phyloP scores from a whole-genome alignment of 2,797 vertebrate genomes.

The Gadopsis bispinosus region DNA sequence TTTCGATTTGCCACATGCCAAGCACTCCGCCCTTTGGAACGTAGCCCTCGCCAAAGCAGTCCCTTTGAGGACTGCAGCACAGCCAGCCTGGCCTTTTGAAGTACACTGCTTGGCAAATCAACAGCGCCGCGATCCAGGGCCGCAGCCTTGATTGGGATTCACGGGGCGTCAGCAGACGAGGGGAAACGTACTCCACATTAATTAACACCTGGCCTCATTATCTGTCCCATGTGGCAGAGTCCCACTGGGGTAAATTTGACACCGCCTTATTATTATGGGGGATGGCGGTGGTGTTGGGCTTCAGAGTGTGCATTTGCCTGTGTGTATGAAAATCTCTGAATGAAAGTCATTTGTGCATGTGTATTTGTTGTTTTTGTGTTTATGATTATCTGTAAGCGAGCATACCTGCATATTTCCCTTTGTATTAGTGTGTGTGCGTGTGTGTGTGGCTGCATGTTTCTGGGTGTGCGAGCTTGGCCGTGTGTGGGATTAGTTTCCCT shows the following conservation, averaged over 20 bases:
- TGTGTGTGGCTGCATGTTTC: constrained; percentile 5
- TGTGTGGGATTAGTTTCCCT: constrained; percentile 57
- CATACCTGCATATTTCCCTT: constrained; percentile 12
- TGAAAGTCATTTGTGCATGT: constrained; percentile 10
- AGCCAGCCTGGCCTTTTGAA: constrained; percentile 79
- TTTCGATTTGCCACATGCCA: constrained; percentile 70
- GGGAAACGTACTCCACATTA: constrained; percentile 77
- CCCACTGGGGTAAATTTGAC: constrained; percentile 79
- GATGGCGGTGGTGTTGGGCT: constrained; percentile 15
- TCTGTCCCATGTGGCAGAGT: constrained; percentile 78
- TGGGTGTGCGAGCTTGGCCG: constrained; percentile 8
- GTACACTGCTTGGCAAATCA: constrained; percentile 75
- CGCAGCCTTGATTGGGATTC: constrained; percentile 76
- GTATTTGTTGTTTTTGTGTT: constrained; percentile 16
- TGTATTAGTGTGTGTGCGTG: background rate
- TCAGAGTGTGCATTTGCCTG: constrained; percentile 25
- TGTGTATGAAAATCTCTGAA: constrained; percentile 30
- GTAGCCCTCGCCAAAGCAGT: constrained; percentile 67
- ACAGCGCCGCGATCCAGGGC: constrained; percentile 50
- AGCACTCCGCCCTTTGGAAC: constrained; percentile 70
- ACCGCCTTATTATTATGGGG: constrained; percentile 68
- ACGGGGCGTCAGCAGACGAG: constrained; percentile 65
- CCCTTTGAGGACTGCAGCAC: constrained; percentile 74
- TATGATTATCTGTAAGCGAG: constrained; percentile 3
- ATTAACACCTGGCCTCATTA: constrained; percentile 85